A percentile compares a stretch with the other conserved stretches of the same genome.
These are phyloP conservation scores for Ambastaia sidthimunki DNA, from an alignment of 2,797 vertebrate genomes.

Conservation along the genomic window DNA sequence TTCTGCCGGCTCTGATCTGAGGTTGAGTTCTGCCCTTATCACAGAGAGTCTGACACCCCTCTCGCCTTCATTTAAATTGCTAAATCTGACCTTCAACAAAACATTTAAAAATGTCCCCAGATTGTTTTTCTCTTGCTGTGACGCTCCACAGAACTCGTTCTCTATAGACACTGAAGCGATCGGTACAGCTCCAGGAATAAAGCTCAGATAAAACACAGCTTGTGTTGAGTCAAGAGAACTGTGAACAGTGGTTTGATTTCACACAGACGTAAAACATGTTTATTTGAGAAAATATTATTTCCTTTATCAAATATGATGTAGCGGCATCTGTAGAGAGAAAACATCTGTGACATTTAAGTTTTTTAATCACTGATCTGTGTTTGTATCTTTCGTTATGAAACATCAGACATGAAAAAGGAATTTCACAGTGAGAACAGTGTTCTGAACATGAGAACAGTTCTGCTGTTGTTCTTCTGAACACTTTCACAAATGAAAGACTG, in stretches of 20 bases:
- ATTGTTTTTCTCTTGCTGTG: constrained; percentile 38
- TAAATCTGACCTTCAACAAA: constrained; percentile 66
- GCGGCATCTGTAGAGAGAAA: not conserved
- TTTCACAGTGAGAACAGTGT: too few relatives aligned
- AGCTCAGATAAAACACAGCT: not conserved
- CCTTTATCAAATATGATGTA: not conserved
- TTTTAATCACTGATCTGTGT: constrained; percentile 1
- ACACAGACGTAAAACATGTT: not conserved
- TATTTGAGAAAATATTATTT: not conserved
- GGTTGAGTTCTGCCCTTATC: constrained; percentile 55
- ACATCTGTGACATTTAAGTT: not conserved
- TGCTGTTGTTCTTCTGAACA: constrained; percentile 58
- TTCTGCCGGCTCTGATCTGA: constrained; percentile 41
- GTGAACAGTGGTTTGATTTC: constrained; percentile 9
- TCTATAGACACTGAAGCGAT: constrained; percentile 30
- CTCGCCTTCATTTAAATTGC: constrained; percentile 58
- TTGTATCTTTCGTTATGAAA: too few relatives aligned
- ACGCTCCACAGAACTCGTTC: constrained; percentile 9
- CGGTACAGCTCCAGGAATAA: constrained; percentile 5
- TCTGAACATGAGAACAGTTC: constrained; percentile 61
- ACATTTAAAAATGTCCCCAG: constrained; percentile 64
- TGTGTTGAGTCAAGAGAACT: constrained; percentile 5
- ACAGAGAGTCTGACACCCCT: constrained; percentile 24
- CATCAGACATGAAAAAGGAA: constrained; percentile 66
- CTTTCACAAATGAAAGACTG: constrained; percentile 58